Evolutionary conservation across 2,797 vertebrate species (phyloP), one percentile per base, ranked within the genome.

Genomic region (Thunnus albacares): DNA sequence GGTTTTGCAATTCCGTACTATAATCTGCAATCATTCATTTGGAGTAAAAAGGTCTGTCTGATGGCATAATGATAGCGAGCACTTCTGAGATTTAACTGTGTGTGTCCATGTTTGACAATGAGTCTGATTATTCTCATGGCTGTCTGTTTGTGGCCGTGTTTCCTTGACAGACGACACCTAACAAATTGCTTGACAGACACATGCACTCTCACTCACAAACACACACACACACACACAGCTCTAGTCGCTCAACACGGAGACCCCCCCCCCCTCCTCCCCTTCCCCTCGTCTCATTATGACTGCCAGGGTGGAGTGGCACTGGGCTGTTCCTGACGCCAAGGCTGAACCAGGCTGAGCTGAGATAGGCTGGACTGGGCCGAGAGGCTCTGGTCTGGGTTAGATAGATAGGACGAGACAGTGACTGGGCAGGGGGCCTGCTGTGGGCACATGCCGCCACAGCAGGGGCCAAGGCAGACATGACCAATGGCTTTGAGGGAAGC

Each of bases 401-500:
- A 90, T 85, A 93, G 93, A 95, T 94, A 93, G 90, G 93, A 93
- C 74, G 69, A 91, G 92, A 92, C 92, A 90, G 86, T 76, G 84
- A 95, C 93, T 95, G 95, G 96, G 96, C 96, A 94, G 64, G 77
- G 90, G 95, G 96, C 95, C 95, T 76, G 81, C 82, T 51, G 95
- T 87, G 93, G 97, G 97, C 97, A 98, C 97, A 97, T 98, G 97
- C 96, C 96, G 94, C 94, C 97, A 95, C 97, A 97, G 97, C 96
- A 93, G 97, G 96, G 94, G 94, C 95, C 85, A 96, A 92, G 90
- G 90, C 91, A 93, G 95, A 93, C 97, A 96, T 99, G 98, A 98
- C 98, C 96, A 98, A 99, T 97, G 88, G 95, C 96, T 98, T 94
- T 97, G 97, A 98, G 95, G 96, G 95, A 95, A 93, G 91, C 86